phyloP scores from a whole-genome alignment of 2,797 vertebrate genomes.

The Eulemur coronatus region DNA sequence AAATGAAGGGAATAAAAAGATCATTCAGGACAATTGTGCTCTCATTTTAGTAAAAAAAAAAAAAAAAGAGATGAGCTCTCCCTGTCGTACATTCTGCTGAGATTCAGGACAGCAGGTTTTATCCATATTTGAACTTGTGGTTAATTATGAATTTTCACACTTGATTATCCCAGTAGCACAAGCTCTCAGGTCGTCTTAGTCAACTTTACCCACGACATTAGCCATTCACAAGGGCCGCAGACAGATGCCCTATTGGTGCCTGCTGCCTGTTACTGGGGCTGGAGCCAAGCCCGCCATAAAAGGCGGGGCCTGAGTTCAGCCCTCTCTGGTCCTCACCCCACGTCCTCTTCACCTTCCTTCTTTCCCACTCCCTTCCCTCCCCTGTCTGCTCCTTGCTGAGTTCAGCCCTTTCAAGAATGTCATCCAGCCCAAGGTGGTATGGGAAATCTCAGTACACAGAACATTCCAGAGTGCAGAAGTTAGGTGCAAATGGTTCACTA shows the following conservation, averaged over 20 bases:
- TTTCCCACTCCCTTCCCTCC: neutral
- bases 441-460: neutral
- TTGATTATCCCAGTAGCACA: neutral
- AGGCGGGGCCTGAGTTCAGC: neutral
- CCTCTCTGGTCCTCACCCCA: neutral
- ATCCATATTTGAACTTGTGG: neutral
- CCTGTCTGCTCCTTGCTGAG: neutral
- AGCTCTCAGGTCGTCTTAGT: neutral
- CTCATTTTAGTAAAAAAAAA: neutral
- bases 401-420: neutral
- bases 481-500: neutral
- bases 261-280: neutral
- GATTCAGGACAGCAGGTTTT: neutral
- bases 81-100: neutral
- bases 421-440: fast-evolving
- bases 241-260: no score
- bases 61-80: neutral
- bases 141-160: neutral
- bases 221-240: neutral
- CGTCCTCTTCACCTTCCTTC: neutral
- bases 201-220: no score
- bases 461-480: neutral
- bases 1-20: neutral
- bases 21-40: neutral
- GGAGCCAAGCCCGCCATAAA: no score